Evolutionary conservation across 1,140 invertebrate species (phyloP).

Genomic region (Cryptotermes secundus): DNA sequence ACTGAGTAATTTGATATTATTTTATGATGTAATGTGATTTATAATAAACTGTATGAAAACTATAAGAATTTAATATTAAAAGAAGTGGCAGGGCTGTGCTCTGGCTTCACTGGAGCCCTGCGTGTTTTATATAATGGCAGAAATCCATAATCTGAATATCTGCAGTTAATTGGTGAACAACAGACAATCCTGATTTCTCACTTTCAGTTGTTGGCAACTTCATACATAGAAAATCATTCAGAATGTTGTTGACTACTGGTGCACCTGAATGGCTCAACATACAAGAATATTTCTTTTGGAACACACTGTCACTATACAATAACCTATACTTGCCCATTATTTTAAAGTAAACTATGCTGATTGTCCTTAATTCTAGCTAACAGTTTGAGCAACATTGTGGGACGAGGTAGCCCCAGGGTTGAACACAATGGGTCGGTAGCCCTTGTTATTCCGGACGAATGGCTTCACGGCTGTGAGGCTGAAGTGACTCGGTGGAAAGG

Average conservation of each 20-base stretch:
- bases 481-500: background rate
- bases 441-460: constrained; percentile 19
- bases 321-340: background rate
- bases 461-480: constrained; percentile 8
- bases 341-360: background rate
- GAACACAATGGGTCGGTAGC: constrained; percentile 27
- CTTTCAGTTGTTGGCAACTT: background rate
- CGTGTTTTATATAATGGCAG: no score
- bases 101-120: no score
- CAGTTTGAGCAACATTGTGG: constrained; percentile 27
- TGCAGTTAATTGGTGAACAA: no score
- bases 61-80: no score
- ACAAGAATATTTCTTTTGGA: background rate
- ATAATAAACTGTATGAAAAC: no score
- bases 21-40: no score
- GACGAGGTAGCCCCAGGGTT: background rate
- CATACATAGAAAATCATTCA: background rate
- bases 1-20: no score
- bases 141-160: no score
- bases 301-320: background rate
- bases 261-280: background rate
- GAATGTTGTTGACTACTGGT: background rate
- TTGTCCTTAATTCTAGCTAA: background rate
- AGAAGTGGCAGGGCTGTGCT: no score
- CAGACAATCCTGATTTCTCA: background rate